Conservation (phyloP, 2,888 invertebrate genomes). For the Stegana nigrithorax region DNA sequence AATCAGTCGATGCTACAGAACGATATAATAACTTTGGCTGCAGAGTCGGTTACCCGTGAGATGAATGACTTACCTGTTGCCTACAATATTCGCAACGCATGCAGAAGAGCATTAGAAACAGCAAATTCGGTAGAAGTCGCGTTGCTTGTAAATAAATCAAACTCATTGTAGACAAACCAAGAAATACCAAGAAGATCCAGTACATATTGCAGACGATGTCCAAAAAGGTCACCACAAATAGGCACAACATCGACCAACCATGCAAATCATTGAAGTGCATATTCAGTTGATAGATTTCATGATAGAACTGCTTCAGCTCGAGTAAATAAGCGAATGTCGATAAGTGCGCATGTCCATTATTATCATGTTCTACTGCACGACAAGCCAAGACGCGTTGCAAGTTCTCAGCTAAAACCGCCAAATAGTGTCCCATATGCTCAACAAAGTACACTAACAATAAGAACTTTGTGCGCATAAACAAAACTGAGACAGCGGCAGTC, state of each 20-base stretch:
- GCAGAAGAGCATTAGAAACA: not conserved
- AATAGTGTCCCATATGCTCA: not conserved
- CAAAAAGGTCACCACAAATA: not conserved
- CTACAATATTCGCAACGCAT: not conserved
- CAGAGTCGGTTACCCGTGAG: no score
- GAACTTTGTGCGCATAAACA: conserved; percentile 11
- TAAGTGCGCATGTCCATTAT: not conserved
- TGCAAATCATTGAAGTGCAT: not conserved
- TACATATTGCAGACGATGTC: conserved; percentile 8
- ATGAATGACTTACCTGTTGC: not conserved
- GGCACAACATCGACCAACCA: conserved; percentile 14
- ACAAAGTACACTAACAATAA: not conserved
- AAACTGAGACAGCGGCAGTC: not conserved
- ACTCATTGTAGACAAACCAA: not conserved
- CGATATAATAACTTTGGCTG: no score
- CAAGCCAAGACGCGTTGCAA: no score
- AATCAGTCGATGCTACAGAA: no score
- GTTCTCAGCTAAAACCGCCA: conserved; percentile 6
- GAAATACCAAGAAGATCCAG: conserved; percentile 12
- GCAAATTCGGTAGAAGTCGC: no score
- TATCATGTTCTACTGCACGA: not conserved
- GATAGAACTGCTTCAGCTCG: conserved; percentile 3
- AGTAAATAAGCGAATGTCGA: conserved; percentile 10
- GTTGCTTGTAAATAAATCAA: not conserved
- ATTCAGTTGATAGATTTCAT: not conserved